Evolutionary conservation across 2,797 vertebrate genomes (phyloP).

Genomic region (Apodemus agrarius): DNA sequence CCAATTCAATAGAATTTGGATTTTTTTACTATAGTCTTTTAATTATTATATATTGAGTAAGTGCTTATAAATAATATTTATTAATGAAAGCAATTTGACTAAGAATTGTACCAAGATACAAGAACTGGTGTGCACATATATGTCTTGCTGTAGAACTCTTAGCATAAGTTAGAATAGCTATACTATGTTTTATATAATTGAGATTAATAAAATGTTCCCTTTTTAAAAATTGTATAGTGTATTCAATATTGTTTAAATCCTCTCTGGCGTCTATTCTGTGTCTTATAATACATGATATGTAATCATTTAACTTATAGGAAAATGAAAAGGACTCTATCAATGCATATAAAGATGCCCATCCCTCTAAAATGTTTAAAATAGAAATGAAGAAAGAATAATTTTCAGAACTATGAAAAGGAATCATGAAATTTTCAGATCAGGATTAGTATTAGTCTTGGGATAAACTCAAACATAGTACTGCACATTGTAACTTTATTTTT

Average conservation of each 20-base stretch:
- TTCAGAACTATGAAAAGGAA: background rate
- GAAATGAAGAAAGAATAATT: background rate
- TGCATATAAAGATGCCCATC: background rate
- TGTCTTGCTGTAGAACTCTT: background rate
- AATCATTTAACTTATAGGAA: background rate
- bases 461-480: background rate
- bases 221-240: background rate
- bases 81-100: background rate
- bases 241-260: background rate
- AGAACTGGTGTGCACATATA: background rate
- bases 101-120: background rate
- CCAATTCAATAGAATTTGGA: background rate
- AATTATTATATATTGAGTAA: background rate
- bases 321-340: background rate
- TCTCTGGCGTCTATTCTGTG: background rate
- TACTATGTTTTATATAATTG: background rate
- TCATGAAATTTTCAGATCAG: background rate
- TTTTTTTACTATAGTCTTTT: background rate
- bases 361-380: background rate
- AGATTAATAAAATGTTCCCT: background rate
- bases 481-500: no score
- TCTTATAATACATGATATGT: background rate
- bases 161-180: background rate
- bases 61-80: background rate
- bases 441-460: background rate